Conservation (phyloP, 35 echinoderm and acorn worm species). For the Patiria miniata region DNA sequence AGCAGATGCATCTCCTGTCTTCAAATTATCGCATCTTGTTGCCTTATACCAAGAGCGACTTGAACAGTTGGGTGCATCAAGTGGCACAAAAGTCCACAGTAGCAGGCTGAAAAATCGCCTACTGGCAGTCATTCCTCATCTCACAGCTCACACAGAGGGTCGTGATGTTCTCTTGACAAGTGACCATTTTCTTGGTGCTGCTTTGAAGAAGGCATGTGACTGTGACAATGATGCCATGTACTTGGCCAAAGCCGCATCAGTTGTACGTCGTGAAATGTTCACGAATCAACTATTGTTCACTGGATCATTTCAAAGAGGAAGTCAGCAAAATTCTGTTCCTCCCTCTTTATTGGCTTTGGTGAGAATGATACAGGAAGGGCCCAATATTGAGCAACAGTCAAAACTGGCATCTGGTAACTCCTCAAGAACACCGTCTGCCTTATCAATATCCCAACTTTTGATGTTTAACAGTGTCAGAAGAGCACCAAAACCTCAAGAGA, state of each 20-base stretch:
- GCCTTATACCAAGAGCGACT: constrained; percentile 55
- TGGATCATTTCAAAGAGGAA: constrained; percentile 26
- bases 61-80: constrained; percentile 49
- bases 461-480: constrained; percentile 51
- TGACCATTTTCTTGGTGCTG: constrained; percentile 55
- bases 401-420: background rate
- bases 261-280: constrained; percentile 57
- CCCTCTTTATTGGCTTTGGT: constrained; percentile 54
- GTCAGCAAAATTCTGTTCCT: constrained; percentile 68
- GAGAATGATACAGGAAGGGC: constrained; percentile 58
- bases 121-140: constrained; percentile 58
- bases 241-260: constrained; percentile 39
- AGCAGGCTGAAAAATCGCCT: constrained; percentile 71
- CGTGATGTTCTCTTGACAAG: constrained; percentile 55
- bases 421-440: background rate
- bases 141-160: constrained; percentile 54
- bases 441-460: constrained; percentile 45
- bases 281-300: background rate
- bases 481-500: background rate
- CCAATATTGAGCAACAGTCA: constrained; percentile 47
- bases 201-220: constrained; percentile 45
- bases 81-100: constrained; percentile 41
- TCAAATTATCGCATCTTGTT: constrained; percentile 53
- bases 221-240: constrained; percentile 54
- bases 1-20: constrained; percentile 38